Conservation (phyloP, 2,797 vertebrate genomes). For the Tenualosa thibaudeaui region DNA sequence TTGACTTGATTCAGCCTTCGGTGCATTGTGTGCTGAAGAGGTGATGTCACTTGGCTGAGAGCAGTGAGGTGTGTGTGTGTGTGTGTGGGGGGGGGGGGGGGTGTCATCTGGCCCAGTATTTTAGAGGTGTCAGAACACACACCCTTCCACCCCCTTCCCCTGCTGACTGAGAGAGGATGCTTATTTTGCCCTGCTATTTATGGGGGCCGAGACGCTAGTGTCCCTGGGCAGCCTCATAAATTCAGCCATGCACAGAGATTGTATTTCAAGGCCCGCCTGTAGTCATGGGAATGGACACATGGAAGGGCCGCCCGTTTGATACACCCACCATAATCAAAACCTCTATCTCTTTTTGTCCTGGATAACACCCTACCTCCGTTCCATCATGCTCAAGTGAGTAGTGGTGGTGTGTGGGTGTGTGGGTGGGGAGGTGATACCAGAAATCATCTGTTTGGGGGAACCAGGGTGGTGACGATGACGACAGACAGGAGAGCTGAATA, state of each 20-base stretch:
- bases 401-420: background rate
- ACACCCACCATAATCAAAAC: background rate
- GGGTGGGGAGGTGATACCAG: background rate
- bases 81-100: slow-evolving; percentile 7
- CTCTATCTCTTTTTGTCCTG: background rate
- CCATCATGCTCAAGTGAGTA: background rate
- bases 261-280: slow-evolving; percentile 46
- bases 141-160: background rate
- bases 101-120: background rate
- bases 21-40: background rate
- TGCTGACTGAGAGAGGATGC: slow-evolving; percentile 37
- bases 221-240: slow-evolving; percentile 56
- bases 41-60: background rate
- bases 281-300: background rate
- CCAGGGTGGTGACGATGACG: background rate
- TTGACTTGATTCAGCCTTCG: background rate
- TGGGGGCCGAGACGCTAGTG: slow-evolving; percentile 49
- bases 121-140: background rate
- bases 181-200: slow-evolving; percentile 59
- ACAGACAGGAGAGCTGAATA: slow-evolving; percentile 9
- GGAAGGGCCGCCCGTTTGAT: background rate
- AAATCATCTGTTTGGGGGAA: background rate
- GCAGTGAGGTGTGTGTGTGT: background rate
- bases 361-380: background rate
- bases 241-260: slow-evolving; percentile 48